Evolutionary conservation across 2,113 vertebrate species (phyloP).

Genomic region (Erythrolamprus reginae): DNA sequence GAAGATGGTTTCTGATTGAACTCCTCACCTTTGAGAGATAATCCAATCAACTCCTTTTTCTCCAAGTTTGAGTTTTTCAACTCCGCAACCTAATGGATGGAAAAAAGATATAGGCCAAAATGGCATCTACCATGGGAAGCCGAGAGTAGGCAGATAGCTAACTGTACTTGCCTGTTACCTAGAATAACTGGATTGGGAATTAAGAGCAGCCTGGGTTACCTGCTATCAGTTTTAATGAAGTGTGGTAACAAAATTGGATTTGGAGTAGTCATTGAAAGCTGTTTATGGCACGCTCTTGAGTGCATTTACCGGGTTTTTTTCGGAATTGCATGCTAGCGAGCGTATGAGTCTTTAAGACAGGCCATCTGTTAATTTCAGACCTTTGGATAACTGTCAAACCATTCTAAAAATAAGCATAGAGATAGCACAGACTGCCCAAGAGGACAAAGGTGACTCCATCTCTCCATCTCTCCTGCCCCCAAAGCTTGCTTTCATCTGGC

Average conservation of each 20-base stretch:
- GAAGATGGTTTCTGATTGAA: neutral
- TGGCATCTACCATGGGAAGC: slow-evolving; percentile 41
- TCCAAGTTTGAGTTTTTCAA: slow-evolving; percentile 49
- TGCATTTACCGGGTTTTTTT: slow-evolving; percentile 89
- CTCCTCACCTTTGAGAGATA: slow-evolving; percentile 42
- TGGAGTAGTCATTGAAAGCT: slow-evolving; percentile 69
- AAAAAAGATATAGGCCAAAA: slow-evolving; percentile 36
- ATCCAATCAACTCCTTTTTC: slow-evolving; percentile 38
- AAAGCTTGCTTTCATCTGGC: slow-evolving; percentile 71
- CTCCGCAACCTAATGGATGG: slow-evolving; percentile 39
- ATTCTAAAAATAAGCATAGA: slow-evolving; percentile 90
- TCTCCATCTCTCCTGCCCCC: slow-evolving; percentile 34
- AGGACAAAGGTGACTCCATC: slow-evolving; percentile 78
- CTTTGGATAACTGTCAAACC: slow-evolving; percentile 90
- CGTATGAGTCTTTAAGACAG: slow-evolving; percentile 94
- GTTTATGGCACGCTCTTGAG: slow-evolving; percentile 87
- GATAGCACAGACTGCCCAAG: slow-evolving; percentile 76
- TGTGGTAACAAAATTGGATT: slow-evolving; percentile 74
- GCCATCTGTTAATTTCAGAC: slow-evolving; percentile 96
- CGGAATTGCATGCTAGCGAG: slow-evolving; percentile 91
- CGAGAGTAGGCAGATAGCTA: slow-evolving; percentile 36
- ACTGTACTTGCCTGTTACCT: slow-evolving; percentile 46
- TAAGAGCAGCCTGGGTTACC: slow-evolving; percentile 64
- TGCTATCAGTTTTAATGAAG: slow-evolving; percentile 73
- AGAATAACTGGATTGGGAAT: slow-evolving; percentile 59